phyloP scores from a whole-genome alignment of 2,113 vertebrate genomes.

The Riparia riparia region DNA sequence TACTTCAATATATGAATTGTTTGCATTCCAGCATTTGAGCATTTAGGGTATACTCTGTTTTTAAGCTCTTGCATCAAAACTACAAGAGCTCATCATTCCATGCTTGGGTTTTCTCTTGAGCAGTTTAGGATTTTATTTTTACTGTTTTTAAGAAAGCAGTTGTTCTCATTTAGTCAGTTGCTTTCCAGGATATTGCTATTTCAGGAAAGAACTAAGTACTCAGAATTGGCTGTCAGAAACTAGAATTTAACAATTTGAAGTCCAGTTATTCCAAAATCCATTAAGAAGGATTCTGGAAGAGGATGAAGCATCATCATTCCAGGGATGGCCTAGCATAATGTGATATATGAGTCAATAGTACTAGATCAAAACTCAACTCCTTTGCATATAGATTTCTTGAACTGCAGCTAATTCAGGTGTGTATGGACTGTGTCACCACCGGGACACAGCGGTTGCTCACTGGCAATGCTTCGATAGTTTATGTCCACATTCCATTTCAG shows the following conservation, averaged over 20 bases:
- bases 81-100: background rate
- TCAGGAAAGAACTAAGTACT: background rate
- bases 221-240: background rate
- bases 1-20: background rate
- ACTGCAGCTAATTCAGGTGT: background rate
- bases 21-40: background rate
- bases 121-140: background rate
- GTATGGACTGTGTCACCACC: background rate
- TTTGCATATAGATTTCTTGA: background rate
- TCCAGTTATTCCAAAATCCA: background rate
- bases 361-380: background rate
- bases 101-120: background rate
- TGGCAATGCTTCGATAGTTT: background rate
- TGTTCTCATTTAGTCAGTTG: background rate
- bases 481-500: background rate
- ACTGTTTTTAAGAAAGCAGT: background rate
- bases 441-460: background rate
- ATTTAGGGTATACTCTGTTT: background rate
- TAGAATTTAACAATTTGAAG: background rate
- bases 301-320: background rate
- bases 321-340: background rate
- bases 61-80: background rate
- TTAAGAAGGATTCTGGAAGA: background rate
- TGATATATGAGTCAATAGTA: background rate
- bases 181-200: background rate